These are phyloP conservation scores for Eupithecia abbreviata DNA, from an alignment of 2,888 invertebrate species.

Conservation along the genomic window DNA sequence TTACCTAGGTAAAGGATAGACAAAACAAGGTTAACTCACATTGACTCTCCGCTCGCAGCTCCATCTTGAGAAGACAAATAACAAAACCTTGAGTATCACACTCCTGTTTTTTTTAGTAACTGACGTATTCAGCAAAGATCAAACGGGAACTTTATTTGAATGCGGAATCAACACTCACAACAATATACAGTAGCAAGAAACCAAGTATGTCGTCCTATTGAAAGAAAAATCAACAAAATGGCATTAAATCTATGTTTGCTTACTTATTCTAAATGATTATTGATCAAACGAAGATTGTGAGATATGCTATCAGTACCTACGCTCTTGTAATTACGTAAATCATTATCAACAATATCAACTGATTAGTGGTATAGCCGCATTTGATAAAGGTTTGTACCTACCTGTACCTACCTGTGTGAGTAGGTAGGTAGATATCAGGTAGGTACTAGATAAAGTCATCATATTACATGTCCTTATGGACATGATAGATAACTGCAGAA, in stretches of 20 bases:
- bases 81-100: neutral
- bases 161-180: neutral
- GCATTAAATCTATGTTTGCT: neutral
- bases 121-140: too few species aligned
- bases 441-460: neutral
- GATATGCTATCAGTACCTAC: slow-evolving; percentile 45
- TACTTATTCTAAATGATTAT: slow-evolving; percentile 38
- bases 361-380: slow-evolving; percentile 44
- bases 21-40: slow-evolving; percentile 15
- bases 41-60: slow-evolving; percentile 22
- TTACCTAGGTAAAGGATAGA: neutral
- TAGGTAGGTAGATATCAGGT: neutral
- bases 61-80: neutral
- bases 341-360: slow-evolving; percentile 38
- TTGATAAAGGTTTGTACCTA: neutral
- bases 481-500: too few species aligned
- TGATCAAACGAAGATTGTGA: slow-evolving; percentile 47
- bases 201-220: neutral
- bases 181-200: neutral
- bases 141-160: neutral
- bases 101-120: neutral
- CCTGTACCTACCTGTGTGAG: neutral
- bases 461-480: too few species aligned
- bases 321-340: slow-evolving; percentile 71
- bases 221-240: slow-evolving; percentile 9